These are phyloP conservation scores for Labeo rohita DNA, from an alignment of 2,113 vertebrate genomes.

Conservation along the genomic window DNA sequence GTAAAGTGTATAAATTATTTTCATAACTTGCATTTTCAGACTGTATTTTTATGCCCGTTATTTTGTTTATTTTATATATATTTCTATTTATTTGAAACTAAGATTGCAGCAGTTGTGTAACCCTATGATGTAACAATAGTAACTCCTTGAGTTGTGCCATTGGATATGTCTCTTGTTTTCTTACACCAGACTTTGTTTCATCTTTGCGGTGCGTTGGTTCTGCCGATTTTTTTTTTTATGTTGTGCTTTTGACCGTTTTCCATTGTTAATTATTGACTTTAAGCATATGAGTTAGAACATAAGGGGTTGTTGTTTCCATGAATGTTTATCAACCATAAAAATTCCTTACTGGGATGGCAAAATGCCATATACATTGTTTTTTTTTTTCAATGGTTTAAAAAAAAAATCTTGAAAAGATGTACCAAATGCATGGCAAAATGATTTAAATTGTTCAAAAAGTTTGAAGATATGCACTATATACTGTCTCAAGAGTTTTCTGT, in stretches of 20 bases:
- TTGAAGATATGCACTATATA: neutral
- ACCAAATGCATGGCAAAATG: neutral
- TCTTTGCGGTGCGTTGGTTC: neutral
- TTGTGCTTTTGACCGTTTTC: neutral
- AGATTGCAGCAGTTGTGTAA: neutral
- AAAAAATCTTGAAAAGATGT: neutral
- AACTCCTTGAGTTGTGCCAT: neutral
- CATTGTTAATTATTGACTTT: conserved; percentile 1
- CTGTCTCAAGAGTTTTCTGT: too few species aligned
- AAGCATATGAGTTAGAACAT: neutral
- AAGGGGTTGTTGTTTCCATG: neutral
- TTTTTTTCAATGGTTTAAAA: neutral
- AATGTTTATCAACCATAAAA: neutral
- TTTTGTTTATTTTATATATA: too few species aligned
- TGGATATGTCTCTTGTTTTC: neutral
- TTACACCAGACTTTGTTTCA: neutral
- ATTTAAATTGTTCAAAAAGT: neutral
- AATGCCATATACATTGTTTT: neutral
- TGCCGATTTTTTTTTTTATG: neutral
- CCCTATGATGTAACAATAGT: neutral
- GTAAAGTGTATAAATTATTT: too few species aligned
- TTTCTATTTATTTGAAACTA: neutral
- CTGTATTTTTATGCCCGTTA: too few species aligned
- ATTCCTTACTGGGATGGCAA: neutral
- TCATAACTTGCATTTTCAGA: too few species aligned